These are phyloP conservation scores for Hypselothyrea guttata DNA, from an alignment of 2,888 invertebrate species.

Conservation along the genomic window DNA sequence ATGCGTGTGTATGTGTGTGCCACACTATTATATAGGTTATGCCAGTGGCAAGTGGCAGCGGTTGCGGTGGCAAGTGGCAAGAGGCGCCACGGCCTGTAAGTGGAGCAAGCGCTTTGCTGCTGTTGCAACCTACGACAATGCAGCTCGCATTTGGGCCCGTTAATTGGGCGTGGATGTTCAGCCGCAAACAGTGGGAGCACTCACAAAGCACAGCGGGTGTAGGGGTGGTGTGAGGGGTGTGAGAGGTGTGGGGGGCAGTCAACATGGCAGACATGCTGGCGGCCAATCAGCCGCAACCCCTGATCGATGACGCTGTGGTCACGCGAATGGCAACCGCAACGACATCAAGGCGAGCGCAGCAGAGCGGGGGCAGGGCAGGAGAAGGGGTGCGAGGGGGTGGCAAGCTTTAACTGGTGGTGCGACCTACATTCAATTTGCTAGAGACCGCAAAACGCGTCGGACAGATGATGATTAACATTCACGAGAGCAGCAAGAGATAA, in stretches of 20 bases:
- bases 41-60: slow-evolving; percentile 19
- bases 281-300: slow-evolving; percentile 49
- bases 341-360: slow-evolving; percentile 20
- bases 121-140: slow-evolving; percentile 28
- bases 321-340: slow-evolving; percentile 64
- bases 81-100: slow-evolving; percentile 9
- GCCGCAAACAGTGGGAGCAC: slow-evolving; percentile 11
- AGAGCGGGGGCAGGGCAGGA: neutral
- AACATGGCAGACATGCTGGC: slow-evolving; percentile 62
- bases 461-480: slow-evolving; percentile 69
- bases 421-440: slow-evolving; percentile 75
- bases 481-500: slow-evolving; percentile 12
- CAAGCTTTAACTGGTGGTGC: slow-evolving; percentile 28
- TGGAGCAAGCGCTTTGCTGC: slow-evolving; percentile 19
- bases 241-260: neutral
- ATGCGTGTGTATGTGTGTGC: neutral
- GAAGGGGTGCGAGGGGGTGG: neutral
- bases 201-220: too few species aligned
- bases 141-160: slow-evolving; percentile 24
- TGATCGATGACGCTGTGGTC: slow-evolving; percentile 74
- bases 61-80: slow-evolving; percentile 2
- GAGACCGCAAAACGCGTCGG: slow-evolving; percentile 72
- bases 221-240: too few species aligned
- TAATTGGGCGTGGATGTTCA: slow-evolving; percentile 47
- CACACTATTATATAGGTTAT: slow-evolving; percentile 39